Base-by-base conservation (phyloP, 2,797 vertebrate genomes). In the Brotula barbata region DNA sequence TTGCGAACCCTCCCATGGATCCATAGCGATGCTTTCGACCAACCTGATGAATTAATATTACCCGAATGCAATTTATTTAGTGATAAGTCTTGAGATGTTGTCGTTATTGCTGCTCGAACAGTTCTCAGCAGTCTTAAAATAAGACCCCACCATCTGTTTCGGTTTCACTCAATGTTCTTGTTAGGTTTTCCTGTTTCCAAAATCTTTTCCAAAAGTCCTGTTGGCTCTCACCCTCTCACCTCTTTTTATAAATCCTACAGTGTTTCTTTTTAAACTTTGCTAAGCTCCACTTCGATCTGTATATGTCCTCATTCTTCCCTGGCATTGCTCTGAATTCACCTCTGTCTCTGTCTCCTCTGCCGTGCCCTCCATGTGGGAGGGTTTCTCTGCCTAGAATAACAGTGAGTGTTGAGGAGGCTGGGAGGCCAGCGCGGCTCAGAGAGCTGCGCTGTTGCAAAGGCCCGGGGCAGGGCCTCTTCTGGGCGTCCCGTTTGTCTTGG, bases 401-500 rank as follows among this genome's bases (percentile, higher is more conserved):
- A 85, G 63, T 73, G 78, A 80, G 72, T 71, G 78, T 71, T 78
- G 75, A 71, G 79, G 75, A 83, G 78, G 80, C 77, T 63, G 54
- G 48, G 64, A 80, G 81, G 81, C 74, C 81, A 49, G 76, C 63
- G 75, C 57, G 31, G 73, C 82, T 80, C 64, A 82, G 71, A 83
- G 81, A 81, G 78, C 65, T 8, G 58, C 45, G 66, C 82, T 80
- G 86, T 83, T 78, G 82, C 78, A 65, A 58, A 79, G 82, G 78
- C 78, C 83, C 7, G 44, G 69, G 73, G 76, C 76, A 74, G 74
- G 77, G 77, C 80, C 87, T 86, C 78, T 82, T 82, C 79, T 55
- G 55, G 75, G 70, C 65, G 77, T 84, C 81, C 75, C 75, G 82
- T 88, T 92, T 91, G 88, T 90, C 80, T 92, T 92, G 90, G 90